Conservation (phyloP, 2,797 vertebrate species). For the Hoplostethus atlanticus region DNA sequence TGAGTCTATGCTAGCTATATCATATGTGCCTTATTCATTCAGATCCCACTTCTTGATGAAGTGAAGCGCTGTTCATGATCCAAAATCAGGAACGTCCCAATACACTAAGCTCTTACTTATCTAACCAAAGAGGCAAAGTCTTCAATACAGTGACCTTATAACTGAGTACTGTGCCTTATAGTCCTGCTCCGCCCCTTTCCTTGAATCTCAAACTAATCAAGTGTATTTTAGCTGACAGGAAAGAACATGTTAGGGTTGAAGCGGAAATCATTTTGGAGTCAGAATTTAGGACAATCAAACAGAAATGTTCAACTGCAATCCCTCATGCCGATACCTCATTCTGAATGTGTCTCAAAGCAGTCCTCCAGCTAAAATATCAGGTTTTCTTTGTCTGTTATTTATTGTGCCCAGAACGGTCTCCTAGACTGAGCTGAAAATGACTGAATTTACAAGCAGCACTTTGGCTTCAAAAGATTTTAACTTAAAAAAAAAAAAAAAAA, state of each 20-base stretch:
- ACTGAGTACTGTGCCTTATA: slow-evolving; percentile 41
- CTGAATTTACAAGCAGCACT: slow-evolving; percentile 82
- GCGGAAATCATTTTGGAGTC: slow-evolving; percentile 33
- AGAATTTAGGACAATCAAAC: slow-evolving; percentile 53
- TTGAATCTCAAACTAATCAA: slow-evolving; percentile 33
- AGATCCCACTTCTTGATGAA: slow-evolving; percentile 10
- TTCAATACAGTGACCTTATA: slow-evolving; percentile 57
- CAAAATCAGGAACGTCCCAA: slow-evolving; percentile 52
- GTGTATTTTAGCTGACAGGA: slow-evolving; percentile 28
- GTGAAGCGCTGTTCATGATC: slow-evolving; percentile 32
- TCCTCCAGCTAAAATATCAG: slow-evolving; percentile 54
- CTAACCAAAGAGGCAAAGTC: slow-evolving; percentile 72
- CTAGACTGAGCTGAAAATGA: slow-evolving; percentile 74
- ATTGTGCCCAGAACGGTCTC: slow-evolving; percentile 52
- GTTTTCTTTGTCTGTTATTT: slow-evolving; percentile 45
- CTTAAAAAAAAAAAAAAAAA: slow-evolving; percentile 34
- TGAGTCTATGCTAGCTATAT: slow-evolving; percentile 11
- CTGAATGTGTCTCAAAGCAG: slow-evolving; percentile 61
- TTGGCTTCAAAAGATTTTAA: slow-evolving; percentile 69
- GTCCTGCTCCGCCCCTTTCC: slow-evolving; percentile 11
- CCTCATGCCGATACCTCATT: slow-evolving; percentile 71
- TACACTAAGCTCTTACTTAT: slow-evolving; percentile 67
- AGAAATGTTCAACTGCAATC: slow-evolving; percentile 38
- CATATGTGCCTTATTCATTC: slow-evolving; percentile 70
- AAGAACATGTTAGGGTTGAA: slow-evolving; percentile 36